Conservation (phyloP, 2,888 invertebrate genomes). For the Trachelus stipa region DNA sequence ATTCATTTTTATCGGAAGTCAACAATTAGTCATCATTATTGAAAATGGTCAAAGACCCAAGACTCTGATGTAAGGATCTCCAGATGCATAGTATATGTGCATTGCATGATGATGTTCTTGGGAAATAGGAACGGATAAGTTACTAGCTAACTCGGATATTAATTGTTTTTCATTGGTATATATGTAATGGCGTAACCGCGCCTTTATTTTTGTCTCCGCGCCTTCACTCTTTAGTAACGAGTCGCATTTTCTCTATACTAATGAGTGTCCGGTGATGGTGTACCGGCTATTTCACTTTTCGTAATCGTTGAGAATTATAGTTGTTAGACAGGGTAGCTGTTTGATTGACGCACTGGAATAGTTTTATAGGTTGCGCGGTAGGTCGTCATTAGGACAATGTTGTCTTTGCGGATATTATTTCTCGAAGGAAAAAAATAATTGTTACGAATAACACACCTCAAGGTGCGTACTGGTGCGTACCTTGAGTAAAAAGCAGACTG, state of each 20-base stretch:
- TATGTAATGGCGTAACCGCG: background rate
- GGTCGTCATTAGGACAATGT: background rate
- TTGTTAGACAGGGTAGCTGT: background rate
- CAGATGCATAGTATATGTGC: background rate
- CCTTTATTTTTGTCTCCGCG: background rate
- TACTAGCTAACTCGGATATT: background rate
- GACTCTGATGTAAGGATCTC: background rate
- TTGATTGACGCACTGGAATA: background rate
- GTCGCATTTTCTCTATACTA: background rate
- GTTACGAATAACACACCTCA: background rate
- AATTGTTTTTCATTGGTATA: background rate
- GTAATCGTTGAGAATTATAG: conserved; percentile 16
- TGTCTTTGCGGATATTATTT: background rate
- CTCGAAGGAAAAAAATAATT: background rate
- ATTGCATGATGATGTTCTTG: background rate
- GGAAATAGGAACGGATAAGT: background rate
- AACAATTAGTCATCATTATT: background rate
- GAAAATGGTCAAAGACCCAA: background rate
- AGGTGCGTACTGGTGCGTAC: background rate
- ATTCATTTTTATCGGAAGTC: background rate
- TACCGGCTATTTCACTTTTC: conserved; percentile 16
- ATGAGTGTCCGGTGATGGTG: background rate
- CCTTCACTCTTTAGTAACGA: background rate
- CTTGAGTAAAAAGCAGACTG: background rate
- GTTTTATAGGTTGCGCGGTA: background rate